These are phyloP conservation scores for Macquaria australasica DNA, from an alignment of 2,113 vertebrate species.

Conservation along the genomic window DNA sequence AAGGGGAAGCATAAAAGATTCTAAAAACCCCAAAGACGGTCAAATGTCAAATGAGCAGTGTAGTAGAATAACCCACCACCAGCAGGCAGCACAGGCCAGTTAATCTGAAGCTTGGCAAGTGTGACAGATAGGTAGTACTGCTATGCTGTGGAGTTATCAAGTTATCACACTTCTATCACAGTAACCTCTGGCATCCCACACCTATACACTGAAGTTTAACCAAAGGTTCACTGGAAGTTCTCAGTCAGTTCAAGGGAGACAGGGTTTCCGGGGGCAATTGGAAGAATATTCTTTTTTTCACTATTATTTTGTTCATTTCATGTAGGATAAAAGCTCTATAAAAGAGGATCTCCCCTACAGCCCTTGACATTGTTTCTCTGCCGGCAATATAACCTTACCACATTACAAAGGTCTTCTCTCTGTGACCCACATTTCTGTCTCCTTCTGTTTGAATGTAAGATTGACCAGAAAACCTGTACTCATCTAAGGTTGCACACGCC, in stretches of 20 bases:
- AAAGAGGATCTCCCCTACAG: neutral
- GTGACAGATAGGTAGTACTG: neutral
- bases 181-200: neutral
- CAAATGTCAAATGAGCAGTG: neutral
- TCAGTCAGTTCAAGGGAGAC: neutral
- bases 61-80: constrained; percentile 7
- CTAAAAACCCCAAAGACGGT: neutral
- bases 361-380: neutral
- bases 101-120: neutral
- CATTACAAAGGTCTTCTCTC: neutral
- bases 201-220: neutral
- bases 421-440: neutral
- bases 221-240: neutral
- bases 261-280: neutral
- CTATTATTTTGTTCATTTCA: neutral
- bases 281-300: neutral
- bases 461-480: neutral
- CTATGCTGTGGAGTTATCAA: neutral
- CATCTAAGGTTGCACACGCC: neutral
- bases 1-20: neutral
- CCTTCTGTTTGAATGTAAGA: neutral
- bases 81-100: constrained; percentile 31
- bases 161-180: neutral
- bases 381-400: neutral
- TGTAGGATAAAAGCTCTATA: neutral